phyloP scores from a whole-genome alignment of 2,888 invertebrate species.

The Synergus japonicus region DNA sequence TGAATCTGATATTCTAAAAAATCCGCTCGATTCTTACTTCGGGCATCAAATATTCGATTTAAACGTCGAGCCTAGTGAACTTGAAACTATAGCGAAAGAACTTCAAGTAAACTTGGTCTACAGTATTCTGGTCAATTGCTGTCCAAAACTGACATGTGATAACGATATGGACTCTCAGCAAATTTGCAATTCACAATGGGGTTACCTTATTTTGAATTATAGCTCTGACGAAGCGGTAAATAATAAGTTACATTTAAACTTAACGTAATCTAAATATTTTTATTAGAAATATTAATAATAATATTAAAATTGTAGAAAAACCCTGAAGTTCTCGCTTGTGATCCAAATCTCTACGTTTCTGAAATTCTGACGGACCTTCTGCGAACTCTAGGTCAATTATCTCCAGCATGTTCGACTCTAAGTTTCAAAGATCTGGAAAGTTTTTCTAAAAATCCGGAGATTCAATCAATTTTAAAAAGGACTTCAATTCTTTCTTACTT shows the following conservation, averaged over 20 bases:
- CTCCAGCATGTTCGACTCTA: constrained; percentile 49
- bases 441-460: constrained; percentile 54
- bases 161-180: constrained; percentile 61
- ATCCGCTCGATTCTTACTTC: constrained; percentile 66
- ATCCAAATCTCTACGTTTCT: constrained; percentile 69
- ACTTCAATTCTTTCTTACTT: constrained; percentile 63
- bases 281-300: neutral
- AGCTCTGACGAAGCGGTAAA: constrained; percentile 9
- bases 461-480: constrained; percentile 64
- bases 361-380: constrained; percentile 67
- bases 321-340: constrained; percentile 40
- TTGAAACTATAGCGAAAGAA: constrained; percentile 84
- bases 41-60: constrained; percentile 82
- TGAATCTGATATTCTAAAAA: constrained; percentile 56
- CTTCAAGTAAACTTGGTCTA: constrained; percentile 87
- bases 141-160: constrained; percentile 81
- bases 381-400: constrained; percentile 54
- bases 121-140: constrained; percentile 85
- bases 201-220: constrained; percentile 72
- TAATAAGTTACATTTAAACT: neutral
- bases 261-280: neutral
- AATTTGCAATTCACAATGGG: constrained; percentile 56
- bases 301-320: constrained; percentile 8
- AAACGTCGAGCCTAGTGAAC: constrained; percentile 83
- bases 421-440: constrained; percentile 50